Base-by-base conservation (phyloP, 1,140 invertebrate species). In the Euwallacea fornicatus region DNA sequence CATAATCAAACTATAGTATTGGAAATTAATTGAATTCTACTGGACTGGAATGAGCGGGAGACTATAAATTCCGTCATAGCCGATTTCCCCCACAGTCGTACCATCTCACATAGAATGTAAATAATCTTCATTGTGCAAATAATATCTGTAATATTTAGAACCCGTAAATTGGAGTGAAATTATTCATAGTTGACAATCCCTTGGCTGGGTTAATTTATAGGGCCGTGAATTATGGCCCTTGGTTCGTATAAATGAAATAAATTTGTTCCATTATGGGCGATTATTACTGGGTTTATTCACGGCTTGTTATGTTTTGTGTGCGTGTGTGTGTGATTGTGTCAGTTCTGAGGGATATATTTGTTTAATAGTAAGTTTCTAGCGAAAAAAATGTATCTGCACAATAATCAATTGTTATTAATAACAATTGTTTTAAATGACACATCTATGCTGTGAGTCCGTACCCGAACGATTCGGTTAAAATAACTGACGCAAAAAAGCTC, bases 171-270 rank as follows among this genome's bases (percentile, higher is more conserved):
- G 16, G 54, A 21, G n/a, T 56, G 54, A 56, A 56, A 56, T 56
- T 56, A 56, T 56, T 56, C 54, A 56, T 56, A 56, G 54, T 56
- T 56, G 54, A 56, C 54, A 56, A 56, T 56, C 54, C 54, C 54
- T 21, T 56, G 54, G 16, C 54, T n/a, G 3, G 11, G 11, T 15
- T 56, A 21, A 56, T 56, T 11, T 50, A 50, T 50, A 11, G 46
- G 9, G 6, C 46, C 9, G 16, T 56, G 54, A 56, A 56, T 56
- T 56, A 56, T 56, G 10, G 54, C 13, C 46, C 9, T 16, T 56
- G 54, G 54, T 56, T 21, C 8, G 11, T 56, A 16, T 10, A 56
- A 56, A 56, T 15, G 54, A 56, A 56, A 56, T 56, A 56, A 56
- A 56, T 56, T 56, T 56, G 46, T 50, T 11, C 46, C 46, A 50